Base-by-base conservation (phyloP, 2,888 invertebrate genomes). In the Cerastoderma edule region DNA sequence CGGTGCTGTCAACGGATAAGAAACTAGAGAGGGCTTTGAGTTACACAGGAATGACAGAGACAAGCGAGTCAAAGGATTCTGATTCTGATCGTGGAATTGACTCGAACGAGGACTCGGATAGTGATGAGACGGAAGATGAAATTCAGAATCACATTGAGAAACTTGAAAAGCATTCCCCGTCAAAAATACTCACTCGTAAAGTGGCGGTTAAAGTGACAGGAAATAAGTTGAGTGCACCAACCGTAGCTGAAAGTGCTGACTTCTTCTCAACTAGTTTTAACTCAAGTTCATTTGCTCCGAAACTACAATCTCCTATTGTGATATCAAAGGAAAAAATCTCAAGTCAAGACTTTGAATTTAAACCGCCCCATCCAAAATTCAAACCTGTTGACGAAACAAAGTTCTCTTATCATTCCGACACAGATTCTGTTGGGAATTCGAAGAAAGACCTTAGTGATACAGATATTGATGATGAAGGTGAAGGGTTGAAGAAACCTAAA, bases 171-270 rank as follows among this genome's bases (percentile, higher is more conserved):
- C 67, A 63, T 44, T 83, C 85, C 46, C 83, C 85, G 4, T 57
- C 83, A 22, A 85, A 84, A 74, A 35, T 83, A 0, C 63, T 87
- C 70, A 85, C 83, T 10, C 76, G 86, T 5, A 87, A 87, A 80
- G 81, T 87, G 46, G 85, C 86, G 27, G 71, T 72, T 54, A 87
- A 87, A 80, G 78, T 87, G 33, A 80, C 84, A 27, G 72, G 75
- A 48, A 75, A 56, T 57, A 72, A 69, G 27, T 39, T 80, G 28
- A 75, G 57, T 10, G 60, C 75, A 22, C 68, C 67, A 30, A 64
- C 65, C 30, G 74, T 57, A 10, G 60, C 44, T 5, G 77, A 76
- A 35, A 66, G 33, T 48, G 50, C n/a, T 13, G 67, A 75, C 19
- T 73, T 75, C 10, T 48, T 80, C 16, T 64, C 68, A 10, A 39